Evolutionary conservation across 2,113 vertebrate genomes (phyloP), one percentile per base, ranked within the genome.

Genomic region (Cynopterus brachyotis): DNA sequence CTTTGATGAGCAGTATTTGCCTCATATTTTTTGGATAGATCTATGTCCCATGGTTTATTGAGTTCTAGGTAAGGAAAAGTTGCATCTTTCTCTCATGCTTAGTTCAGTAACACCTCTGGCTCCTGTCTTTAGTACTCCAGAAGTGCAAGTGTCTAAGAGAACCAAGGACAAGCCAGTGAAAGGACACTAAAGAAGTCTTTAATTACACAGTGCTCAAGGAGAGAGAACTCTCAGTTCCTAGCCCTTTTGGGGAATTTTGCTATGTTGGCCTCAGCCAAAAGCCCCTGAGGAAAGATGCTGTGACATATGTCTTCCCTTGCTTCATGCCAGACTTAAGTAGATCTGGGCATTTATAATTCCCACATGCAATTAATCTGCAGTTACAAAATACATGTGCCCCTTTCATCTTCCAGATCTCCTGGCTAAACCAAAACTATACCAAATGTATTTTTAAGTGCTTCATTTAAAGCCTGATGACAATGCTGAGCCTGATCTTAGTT

Each of bases 241-340:
- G 50, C 32, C 93, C 92, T 93, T 87, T 96, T 4, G 55, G 92
- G 93, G 93, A 95, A 95, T 67, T 66, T 87, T 55, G 92, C 8
- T 8, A 70, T 97, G 98, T 97, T 96, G 96, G 92, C 91, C 91
- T 97, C 95, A 94, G 95, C 96, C 97, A 97, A 96, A 86, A 96
- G 62, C 35, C 95, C 94, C 89, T 83, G 60, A 97, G 96, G 94
- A 98, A 96, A 98, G 89, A 91, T 90, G 76, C 91, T 0, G 0
- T 15, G 92, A 92, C 96, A 96, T 78, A 96, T 80, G 96, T 95
- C 97, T 97, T 94, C 86, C 67, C n/a, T 57, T 70, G 89, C 69
- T 97, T 57, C 81, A 0, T 93, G 96, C 92, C 96, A 97, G 96
- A 79, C 75, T 28, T 57, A 78, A 80, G 70, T 82, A 94, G 89